These are phyloP conservation scores for Gephyroberyx darwinii DNA, from an alignment of 2,797 vertebrate species.

Conservation along the genomic window DNA sequence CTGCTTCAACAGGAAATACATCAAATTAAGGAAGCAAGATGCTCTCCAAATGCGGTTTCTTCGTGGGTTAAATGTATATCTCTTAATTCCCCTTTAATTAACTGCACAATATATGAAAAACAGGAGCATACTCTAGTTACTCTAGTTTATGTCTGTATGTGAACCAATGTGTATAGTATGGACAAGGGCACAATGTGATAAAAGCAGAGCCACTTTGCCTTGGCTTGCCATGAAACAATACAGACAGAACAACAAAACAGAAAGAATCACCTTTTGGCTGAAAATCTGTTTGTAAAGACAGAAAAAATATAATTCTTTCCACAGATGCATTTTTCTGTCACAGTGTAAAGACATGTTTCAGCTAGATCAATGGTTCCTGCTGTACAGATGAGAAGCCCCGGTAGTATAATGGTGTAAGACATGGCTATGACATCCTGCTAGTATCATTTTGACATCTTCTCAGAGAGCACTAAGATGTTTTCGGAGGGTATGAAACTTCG, in stretches of 20 bases:
- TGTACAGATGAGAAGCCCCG: background rate
- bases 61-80: background rate
- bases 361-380: background rate
- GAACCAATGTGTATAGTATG: background rate
- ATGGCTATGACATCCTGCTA: background rate
- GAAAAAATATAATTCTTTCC: background rate
- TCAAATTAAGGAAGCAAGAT: too few species aligned
- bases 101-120: background rate
- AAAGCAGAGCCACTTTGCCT: constrained; percentile 2
- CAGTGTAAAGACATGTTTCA: constrained; percentile 5
- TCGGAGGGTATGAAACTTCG: background rate
- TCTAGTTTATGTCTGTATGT: constrained; percentile 11
- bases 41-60: too few species aligned
- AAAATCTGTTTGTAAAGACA: constrained; percentile 16
- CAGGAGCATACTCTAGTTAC: background rate
- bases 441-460: background rate
- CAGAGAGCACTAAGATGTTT: constrained; percentile 8
- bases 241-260: too few species aligned
- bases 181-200: background rate
- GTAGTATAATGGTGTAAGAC: background rate
- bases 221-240: background rate
- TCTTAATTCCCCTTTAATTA: background rate
- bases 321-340: constrained; percentile 3
- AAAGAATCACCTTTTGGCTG: background rate
- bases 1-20: too few species aligned